Base-by-base conservation (phyloP, 2,888 invertebrate genomes). In the Cephus runcator region DNA sequence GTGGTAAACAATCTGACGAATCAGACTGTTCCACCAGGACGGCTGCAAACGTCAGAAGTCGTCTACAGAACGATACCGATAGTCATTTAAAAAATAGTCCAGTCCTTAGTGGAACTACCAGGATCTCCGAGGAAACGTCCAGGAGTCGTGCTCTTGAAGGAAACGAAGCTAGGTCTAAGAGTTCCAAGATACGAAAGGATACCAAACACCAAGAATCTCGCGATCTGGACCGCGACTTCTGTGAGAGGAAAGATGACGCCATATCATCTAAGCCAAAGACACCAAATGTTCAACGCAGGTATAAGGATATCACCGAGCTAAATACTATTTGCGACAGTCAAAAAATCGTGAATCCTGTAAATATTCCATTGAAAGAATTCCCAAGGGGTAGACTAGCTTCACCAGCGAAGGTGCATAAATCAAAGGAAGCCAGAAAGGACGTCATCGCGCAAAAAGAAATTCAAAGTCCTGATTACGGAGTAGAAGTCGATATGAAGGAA, bases 291-390 rank as follows among this genome's bases (percentile, higher is more conserved):
- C 81, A 80, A n/a, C 80, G 81, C 0, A 83, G 83, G 76, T 82
- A 83, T 56, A 71, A 80, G 68, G 85, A 86, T 69, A 79, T 85
- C 30, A 79, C 82, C 11, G 85, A 84, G 23, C 76, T 84, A 15
- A 86, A 84, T 76, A 76, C 79, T 12, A 34, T 82, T 69, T 77
- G 77, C 34, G 86, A 84, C 9, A 82, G 76, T 23, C 81, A 80
- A 31, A 71, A 34, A 34, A 12, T 73, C 76, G 4, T 78, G 11
- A 35, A 78, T 12, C 73, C 76, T 73, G 85, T 87, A 35, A 86
- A 83, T 77, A 90, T 91, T 75, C 90, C 90, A 0, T 82, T 90
- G 82, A 88, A 84, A 30, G 90, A 90, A 78, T 86, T 91, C 23
- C 82, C 86, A 12, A 82, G 86, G 9, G 84, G 82, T 73, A 83